Conservation (phyloP, 2,797 vertebrate species). For the Neostethus bicornis region DNA sequence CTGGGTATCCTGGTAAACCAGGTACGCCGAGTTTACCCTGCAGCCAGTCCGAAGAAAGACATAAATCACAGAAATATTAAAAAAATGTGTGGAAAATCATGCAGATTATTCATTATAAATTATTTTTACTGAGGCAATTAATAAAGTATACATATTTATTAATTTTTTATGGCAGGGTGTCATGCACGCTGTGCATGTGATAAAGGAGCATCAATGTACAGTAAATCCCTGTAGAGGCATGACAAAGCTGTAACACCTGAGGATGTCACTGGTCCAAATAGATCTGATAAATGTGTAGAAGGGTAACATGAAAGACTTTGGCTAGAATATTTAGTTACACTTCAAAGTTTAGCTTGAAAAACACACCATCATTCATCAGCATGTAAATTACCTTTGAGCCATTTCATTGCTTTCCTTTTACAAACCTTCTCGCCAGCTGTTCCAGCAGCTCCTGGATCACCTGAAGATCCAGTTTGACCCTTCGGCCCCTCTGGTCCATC, state of each 20-base stretch:
- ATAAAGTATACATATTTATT: too few species aligned
- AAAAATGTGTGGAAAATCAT: slow-evolving; percentile 6
- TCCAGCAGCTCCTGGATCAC: slow-evolving; percentile 81
- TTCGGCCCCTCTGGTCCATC: slow-evolving; percentile 90
- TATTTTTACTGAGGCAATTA: too few species aligned
- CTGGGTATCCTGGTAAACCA: slow-evolving; percentile 92
- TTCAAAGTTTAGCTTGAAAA: neutral
- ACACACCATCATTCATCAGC: neutral
- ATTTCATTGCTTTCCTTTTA: neutral
- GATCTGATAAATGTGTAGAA: slow-evolving; percentile 32
- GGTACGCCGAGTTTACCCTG: slow-evolving; percentile 93
- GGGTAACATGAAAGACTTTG: slow-evolving; percentile 21
- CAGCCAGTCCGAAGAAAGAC: slow-evolving; percentile 24
- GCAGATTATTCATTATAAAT: slow-evolving; percentile 8
- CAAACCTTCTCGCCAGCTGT: slow-evolving; percentile 85
- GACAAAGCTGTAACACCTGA: slow-evolving; percentile 42
- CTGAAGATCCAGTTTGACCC: slow-evolving; percentile 82
- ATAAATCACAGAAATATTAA: slow-evolving; percentile 13
- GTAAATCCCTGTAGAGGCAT: slow-evolving; percentile 21
- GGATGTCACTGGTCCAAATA: slow-evolving; percentile 2
- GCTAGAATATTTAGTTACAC: slow-evolving; percentile 5
- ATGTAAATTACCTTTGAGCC: neutral
- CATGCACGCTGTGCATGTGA: slow-evolving; percentile 30
- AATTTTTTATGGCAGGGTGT: too few species aligned
- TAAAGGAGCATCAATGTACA: slow-evolving; percentile 21